These are phyloP conservation scores for Thalassaphorura encarpata DNA, from an alignment of 1,140 invertebrate species.

Conservation along the genomic window DNA sequence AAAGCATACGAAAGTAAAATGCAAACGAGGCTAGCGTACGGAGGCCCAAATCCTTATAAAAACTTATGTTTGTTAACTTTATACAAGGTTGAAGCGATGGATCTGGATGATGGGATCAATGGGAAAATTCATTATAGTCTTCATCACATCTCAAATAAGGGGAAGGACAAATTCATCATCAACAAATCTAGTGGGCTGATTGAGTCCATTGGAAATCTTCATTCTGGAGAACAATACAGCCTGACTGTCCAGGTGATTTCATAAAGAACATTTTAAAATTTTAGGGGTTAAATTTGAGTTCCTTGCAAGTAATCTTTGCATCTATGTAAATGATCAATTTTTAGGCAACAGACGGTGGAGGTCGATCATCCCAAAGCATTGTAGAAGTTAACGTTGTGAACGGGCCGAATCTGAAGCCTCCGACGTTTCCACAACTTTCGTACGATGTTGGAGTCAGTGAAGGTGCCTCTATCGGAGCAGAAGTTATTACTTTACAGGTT, in stretches of 20 bases:
- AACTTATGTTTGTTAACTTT: not conserved
- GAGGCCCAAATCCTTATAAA: not conserved
- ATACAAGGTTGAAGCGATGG: constrained; percentile 58
- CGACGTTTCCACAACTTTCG: constrained; percentile 62
- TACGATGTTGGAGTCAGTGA: constrained; percentile 81
- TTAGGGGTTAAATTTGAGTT: not conserved
- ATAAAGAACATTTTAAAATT: constrained; percentile 1
- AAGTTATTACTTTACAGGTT: constrained; percentile 58
- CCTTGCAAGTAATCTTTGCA: not conserved
- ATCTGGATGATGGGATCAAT: constrained; percentile 75
- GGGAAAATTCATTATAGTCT: constrained; percentile 70
- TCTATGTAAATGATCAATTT: too few relatives aligned
- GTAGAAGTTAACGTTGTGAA: constrained; percentile 68
- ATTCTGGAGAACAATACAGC: constrained; percentile 77
- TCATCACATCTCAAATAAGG: constrained; percentile 82
- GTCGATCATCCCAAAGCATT: constrained; percentile 55
- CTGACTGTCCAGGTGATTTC: constrained; percentile 69
- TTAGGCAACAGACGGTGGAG: constrained; percentile 42
- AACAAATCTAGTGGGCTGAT: constrained; percentile 67
- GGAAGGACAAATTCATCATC: constrained; percentile 70
- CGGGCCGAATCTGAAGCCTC: constrained; percentile 73
- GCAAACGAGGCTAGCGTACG: not conserved
- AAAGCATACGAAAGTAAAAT: too few relatives aligned
- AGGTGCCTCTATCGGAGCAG: constrained; percentile 72
- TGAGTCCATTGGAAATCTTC: constrained; percentile 52